Evolutionary conservation across 2,113 vertebrate species (phyloP).

Genomic region (Campylomormyrus numenius): DNA sequence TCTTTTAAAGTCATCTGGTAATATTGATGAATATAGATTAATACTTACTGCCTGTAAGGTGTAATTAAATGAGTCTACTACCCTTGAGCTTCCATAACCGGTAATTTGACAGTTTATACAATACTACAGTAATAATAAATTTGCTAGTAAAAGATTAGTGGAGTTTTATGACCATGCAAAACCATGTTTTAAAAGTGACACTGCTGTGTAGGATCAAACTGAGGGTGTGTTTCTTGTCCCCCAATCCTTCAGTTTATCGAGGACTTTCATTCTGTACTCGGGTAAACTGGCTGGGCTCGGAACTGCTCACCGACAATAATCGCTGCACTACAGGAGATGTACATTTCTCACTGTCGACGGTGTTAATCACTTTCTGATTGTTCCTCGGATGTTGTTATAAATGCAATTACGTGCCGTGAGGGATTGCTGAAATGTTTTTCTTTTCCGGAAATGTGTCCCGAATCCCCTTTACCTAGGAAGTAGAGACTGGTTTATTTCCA

Average conservation of each 20-base stretch:
- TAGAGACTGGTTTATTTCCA: neutral
- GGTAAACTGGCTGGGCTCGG: neutral
- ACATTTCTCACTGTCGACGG: neutral
- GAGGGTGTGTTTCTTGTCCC: neutral
- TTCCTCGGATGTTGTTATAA: neutral
- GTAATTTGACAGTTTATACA: neutral
- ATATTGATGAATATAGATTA: neutral
- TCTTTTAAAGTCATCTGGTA: neutral
- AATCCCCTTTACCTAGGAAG: neutral
- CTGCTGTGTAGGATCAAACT: neutral
- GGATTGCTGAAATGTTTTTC: neutral
- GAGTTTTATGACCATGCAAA: neutral
- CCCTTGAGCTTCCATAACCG: neutral
- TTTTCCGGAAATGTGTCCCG: neutral
- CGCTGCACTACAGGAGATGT: neutral
- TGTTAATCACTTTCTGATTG: neutral
- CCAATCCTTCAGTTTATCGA: neutral
- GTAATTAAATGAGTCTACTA: neutral
- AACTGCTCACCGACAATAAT: neutral
- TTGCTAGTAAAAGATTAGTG: neutral
- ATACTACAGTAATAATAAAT: neutral
- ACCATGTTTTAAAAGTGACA: neutral
- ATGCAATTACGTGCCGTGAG: neutral
- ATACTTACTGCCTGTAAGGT: neutral
- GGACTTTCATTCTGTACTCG: neutral